A percentile compares a stretch with the other conserved stretches of the same genome.
Conservation (phyloP, 2,888 invertebrate genomes). For the Drosophila pegasa region DNA sequence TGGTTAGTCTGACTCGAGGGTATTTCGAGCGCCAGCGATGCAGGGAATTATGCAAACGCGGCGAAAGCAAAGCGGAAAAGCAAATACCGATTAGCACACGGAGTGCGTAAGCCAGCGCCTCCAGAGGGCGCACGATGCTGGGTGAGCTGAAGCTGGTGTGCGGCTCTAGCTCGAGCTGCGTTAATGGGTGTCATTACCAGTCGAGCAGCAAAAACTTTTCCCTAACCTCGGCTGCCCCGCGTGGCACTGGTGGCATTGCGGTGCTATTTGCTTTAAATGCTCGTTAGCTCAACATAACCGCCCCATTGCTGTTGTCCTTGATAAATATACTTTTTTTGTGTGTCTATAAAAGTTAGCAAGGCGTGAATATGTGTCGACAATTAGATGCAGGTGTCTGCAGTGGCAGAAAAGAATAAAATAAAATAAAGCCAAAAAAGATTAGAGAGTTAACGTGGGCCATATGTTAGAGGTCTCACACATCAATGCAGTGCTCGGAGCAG, state of each 20-base stretch:
- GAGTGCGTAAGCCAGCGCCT: constrained; percentile 49
- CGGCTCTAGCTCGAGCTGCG: constrained; percentile 49
- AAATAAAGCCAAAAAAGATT: constrained; percentile 1
- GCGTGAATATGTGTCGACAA: constrained; percentile 49
- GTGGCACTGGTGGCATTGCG: constrained; percentile 28
- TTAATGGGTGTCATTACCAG: constrained; percentile 78
- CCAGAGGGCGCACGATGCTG: constrained; percentile 16
- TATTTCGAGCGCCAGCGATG: constrained; percentile 19
- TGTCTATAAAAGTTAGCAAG: constrained; percentile 41
- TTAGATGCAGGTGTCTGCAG: constrained; percentile 48
- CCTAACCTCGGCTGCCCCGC: constrained; percentile 31
- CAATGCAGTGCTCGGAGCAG: constrained; percentile 13
- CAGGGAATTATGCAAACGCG: constrained; percentile 64
- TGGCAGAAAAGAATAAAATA: too few species aligned
- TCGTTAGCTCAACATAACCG: constrained; percentile 51
- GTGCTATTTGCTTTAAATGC: constrained; percentile 34
- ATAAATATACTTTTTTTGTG: constrained; percentile 13
- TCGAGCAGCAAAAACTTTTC: constrained; percentile 56
- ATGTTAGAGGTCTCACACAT: constrained; percentile 1
- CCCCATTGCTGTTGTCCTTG: constrained; percentile 10
- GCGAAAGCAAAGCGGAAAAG: constrained; percentile 61
- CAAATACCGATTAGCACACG: constrained; percentile 68
- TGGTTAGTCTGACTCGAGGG: constrained; percentile 17
- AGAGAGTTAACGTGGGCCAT: neutral
- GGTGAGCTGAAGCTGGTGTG: neutral